Conservation (phyloP, 2,888 invertebrate genomes). For the Cosmia trapezina region DNA sequence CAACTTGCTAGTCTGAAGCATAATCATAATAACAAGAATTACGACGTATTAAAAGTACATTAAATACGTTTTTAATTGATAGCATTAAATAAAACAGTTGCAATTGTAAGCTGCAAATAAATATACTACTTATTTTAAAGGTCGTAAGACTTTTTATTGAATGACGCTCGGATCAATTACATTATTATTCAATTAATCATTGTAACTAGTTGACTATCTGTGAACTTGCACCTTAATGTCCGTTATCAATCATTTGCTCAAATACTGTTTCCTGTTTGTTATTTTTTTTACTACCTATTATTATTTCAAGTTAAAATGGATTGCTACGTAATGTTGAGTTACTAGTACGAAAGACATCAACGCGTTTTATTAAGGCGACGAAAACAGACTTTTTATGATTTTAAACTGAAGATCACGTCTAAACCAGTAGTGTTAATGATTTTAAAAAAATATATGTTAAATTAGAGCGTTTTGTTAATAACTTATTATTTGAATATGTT, state of each 20-base stretch:
- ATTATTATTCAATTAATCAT: constrained; percentile 37
- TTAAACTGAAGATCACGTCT: too few relatives aligned
- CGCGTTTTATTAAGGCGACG: constrained; percentile 24
- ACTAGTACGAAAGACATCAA: constrained; percentile 60
- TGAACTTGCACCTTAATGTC: constrained; percentile 15
- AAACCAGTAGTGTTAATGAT: too few relatives aligned
- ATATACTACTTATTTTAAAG: not conserved
- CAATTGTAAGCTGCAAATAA: not conserved
- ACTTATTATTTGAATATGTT: too few relatives aligned
- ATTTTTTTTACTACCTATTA: not conserved
- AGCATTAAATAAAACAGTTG: not conserved
- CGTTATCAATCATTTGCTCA: constrained; percentile 24
- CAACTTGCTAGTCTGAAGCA: not conserved
- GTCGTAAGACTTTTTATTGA: not conserved
- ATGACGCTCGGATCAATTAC: not conserved
- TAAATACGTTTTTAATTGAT: constrained; percentile 8
- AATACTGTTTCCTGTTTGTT: constrained; percentile 1
- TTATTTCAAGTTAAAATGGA: not conserved
- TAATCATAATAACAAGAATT: not conserved
- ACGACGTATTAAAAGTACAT: not conserved
- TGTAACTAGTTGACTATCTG: not conserved
- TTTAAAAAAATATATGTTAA: too few relatives aligned
- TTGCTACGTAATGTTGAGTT: not conserved
- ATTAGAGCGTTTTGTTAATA: too few relatives aligned
- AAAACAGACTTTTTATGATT: too few relatives aligned